Evolutionary conservation across 1,140 invertebrate species (phyloP).

Genomic region (Lucilia cuprina): DNA sequence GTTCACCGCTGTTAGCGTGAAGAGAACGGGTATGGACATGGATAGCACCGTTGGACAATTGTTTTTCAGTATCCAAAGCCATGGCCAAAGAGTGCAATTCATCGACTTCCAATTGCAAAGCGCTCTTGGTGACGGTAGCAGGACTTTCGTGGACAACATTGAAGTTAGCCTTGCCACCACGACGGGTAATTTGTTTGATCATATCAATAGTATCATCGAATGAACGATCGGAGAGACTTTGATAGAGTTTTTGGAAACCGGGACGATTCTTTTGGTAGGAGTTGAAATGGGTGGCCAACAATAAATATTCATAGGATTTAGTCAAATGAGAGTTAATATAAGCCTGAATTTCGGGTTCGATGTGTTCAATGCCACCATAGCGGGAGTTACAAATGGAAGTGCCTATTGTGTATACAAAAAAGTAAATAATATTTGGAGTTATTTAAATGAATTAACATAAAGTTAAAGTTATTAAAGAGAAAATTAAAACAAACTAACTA

Average conservation of each 20-base stretch:
- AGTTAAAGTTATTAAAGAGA: background rate
- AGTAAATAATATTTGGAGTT: background rate
- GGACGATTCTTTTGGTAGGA: conserved; percentile 77
- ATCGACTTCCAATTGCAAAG: conserved; percentile 58
- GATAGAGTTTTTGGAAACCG: conserved; percentile 79
- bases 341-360: conserved; percentile 61
- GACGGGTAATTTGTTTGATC: conserved; percentile 77
- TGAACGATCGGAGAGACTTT: conserved; percentile 74
- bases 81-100: conserved; percentile 76
- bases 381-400: conserved; percentile 70
- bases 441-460: background rate
- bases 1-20: conserved; percentile 56
- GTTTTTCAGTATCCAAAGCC: conserved; percentile 77
- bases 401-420: conserved; percentile 26
- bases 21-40: conserved; percentile 67
- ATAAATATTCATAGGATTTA: conserved; percentile 75
- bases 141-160: conserved; percentile 40
- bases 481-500: background rate
- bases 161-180: conserved; percentile 66
- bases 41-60: conserved; percentile 72
- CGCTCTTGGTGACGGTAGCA: background rate
- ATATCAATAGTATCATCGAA: conserved; percentile 78
- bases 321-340: conserved; percentile 73
- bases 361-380: conserved; percentile 71
- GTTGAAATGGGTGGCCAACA: conserved; percentile 78